Evolutionary conservation across 92 coral and sea anemone species (phyloP).

Genomic region (Metridium senile): DNA sequence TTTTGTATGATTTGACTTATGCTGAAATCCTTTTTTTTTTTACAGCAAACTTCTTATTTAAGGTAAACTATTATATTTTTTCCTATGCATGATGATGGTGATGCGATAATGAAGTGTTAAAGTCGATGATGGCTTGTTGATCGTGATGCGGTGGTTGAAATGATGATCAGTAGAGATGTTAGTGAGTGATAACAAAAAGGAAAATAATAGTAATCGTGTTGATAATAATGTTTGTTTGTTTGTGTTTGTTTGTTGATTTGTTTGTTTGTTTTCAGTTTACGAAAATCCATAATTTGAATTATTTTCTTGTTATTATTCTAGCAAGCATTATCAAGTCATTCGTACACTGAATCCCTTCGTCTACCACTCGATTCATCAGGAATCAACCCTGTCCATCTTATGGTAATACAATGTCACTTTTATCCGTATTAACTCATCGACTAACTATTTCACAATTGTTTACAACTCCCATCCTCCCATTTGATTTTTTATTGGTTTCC

Average conservation of each 20-base stretch:
- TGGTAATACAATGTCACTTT: slow-evolving; percentile 51
- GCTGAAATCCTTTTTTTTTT: background rate
- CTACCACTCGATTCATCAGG: slow-evolving; percentile 85
- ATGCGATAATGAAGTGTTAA: background rate
- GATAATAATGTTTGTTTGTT: no score
- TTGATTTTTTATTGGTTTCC: no score
- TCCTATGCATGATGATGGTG: background rate
- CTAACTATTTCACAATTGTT: no score
- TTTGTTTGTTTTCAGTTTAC: background rate
- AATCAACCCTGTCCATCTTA: slow-evolving; percentile 69
- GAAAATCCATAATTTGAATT: no score
- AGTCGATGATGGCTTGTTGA: no score
- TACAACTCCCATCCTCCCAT: no score
- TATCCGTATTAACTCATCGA: background rate
- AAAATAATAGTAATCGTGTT: no score
- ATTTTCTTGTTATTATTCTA: slow-evolving; percentile 29
- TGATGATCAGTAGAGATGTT: no score
- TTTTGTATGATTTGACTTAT: no score
- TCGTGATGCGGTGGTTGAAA: no score
- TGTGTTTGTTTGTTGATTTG: background rate
- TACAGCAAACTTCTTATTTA: slow-evolving; percentile 75
- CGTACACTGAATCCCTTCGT: slow-evolving; percentile 64
- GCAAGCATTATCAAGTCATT: slow-evolving; percentile 63
- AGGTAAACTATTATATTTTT: slow-evolving; percentile 43
- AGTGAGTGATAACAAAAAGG: no score